Evolutionary conservation across 1,140 invertebrate species (phyloP).

Genomic region (Coelopa frigida): DNA sequence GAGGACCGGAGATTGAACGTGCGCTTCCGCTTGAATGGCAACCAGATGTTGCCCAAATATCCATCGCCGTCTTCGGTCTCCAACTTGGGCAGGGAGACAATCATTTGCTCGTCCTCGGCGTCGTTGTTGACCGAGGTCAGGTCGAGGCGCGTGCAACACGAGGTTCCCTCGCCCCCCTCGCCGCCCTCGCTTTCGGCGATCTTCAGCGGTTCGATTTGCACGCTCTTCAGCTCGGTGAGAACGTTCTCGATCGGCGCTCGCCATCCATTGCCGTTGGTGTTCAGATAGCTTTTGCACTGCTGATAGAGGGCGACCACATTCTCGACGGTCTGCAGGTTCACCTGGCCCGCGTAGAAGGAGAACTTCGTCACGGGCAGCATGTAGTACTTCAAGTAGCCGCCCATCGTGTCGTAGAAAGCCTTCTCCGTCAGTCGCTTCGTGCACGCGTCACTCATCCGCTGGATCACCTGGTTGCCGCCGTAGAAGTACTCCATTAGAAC

Average conservation of each 20-base stretch:
- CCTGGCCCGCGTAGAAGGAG: slow-evolving; percentile 35
- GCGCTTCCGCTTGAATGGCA: slow-evolving; percentile 32
- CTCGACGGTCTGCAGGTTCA: slow-evolving; percentile 24
- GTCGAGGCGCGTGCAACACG: slow-evolving; percentile 25
- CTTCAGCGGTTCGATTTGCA: slow-evolving; percentile 18
- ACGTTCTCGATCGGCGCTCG: slow-evolving; percentile 18
- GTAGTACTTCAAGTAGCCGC: slow-evolving; percentile 33
- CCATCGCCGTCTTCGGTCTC: slow-evolving; percentile 24
- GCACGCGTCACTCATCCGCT: slow-evolving; percentile 16
- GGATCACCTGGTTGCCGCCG: slow-evolving; percentile 28
- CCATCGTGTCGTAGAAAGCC: slow-evolving; percentile 35
- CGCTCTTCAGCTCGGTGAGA: slow-evolving; percentile 12
- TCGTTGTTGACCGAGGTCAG: slow-evolving; percentile 12
- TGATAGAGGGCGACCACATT: slow-evolving; percentile 24
- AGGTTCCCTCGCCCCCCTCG: slow-evolving; percentile 7
- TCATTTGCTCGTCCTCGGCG: slow-evolving; percentile 21
- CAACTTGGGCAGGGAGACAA: slow-evolving; percentile 31
- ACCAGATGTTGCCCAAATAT: slow-evolving; percentile 28
- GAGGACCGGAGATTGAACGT: slow-evolving; percentile 32
- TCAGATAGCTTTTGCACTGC: slow-evolving; percentile 26
- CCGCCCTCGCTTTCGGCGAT: slow-evolving; percentile 1
- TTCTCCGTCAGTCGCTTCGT: slow-evolving; percentile 20
- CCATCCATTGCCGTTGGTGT: slow-evolving; percentile 42
- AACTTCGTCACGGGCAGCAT: slow-evolving; percentile 32
- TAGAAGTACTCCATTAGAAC: slow-evolving; percentile 35